phyloP scores from a whole-genome alignment of 2,113 vertebrate genomes.

The Gobius niger region DNA sequence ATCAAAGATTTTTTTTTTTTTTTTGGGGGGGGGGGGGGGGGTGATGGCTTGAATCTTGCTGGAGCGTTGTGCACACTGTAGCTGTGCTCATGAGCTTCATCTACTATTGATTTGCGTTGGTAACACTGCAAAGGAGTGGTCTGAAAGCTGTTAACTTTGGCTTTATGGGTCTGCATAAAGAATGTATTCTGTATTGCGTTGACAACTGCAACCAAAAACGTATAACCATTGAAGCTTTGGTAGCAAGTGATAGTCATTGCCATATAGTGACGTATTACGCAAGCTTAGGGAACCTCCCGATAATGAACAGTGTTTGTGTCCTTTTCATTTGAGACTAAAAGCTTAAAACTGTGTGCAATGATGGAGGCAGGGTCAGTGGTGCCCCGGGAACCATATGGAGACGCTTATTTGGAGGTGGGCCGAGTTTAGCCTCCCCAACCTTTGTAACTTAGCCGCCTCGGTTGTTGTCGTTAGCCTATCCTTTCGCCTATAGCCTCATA shows the following conservation, averaged over 20 bases:
- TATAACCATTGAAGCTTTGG: too few species aligned
- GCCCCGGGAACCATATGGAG: conserved; percentile 56
- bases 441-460: not conserved
- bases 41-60: too few species aligned
- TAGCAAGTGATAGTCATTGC: not conserved
- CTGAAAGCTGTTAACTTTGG: too few species aligned
- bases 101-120: too few species aligned
- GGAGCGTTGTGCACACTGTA: too few species aligned
- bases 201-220: too few species aligned
- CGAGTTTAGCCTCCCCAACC: conserved; percentile 9
- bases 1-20: too few species aligned
- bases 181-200: too few species aligned
- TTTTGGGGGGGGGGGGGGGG: too few species aligned
- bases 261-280: conserved; percentile 3
- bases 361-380: conserved; percentile 23
- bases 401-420: conserved; percentile 39
- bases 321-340: conserved; percentile 25
- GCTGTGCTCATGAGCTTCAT: too few species aligned
- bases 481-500: not conserved
- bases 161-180: too few species aligned
- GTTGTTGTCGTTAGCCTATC: conserved; percentile 15
- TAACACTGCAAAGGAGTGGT: too few species aligned
- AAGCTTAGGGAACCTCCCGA: conserved; percentile 1
- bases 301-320: conserved; percentile 11
- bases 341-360: conserved; percentile 29